Conservation (phyloP, 2,113 vertebrate species). For the Recurvirostra avosetta region DNA sequence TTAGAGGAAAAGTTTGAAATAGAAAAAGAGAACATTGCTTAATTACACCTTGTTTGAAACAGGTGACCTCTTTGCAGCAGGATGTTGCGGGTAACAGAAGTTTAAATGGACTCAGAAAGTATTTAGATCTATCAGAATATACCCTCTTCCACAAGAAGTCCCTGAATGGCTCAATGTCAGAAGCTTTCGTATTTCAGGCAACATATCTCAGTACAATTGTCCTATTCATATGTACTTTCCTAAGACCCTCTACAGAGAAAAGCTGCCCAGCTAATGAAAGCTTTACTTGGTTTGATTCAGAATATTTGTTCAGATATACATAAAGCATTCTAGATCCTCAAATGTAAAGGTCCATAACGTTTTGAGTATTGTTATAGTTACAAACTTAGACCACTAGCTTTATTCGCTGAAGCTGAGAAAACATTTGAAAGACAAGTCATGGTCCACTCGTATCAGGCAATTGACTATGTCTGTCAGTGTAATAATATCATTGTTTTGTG, state of each 20-base stretch:
- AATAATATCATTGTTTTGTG: background rate
- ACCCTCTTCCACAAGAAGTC: background rate
- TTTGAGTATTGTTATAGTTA: background rate
- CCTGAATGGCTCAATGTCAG: background rate
- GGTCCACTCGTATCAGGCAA: background rate
- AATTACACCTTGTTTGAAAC: background rate
- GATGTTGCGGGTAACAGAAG: background rate
- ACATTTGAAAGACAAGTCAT: background rate
- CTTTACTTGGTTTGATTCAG: background rate
- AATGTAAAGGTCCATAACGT: background rate
- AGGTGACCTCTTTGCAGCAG: background rate
- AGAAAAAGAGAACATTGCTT: background rate
- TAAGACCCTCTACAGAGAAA: background rate
- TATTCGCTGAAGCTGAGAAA: background rate
- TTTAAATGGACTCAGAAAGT: background rate
- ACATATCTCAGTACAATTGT: background rate
- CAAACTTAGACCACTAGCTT: background rate
- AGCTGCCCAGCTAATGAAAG: background rate
- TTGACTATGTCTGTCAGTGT: fast-evolving
- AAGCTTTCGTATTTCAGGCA: background rate
- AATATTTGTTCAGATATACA: background rate
- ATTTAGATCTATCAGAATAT: background rate
- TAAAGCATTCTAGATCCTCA: background rate
- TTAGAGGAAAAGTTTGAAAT: background rate
- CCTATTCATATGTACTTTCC: background rate